Evolutionary conservation across 2,113 vertebrate genomes (phyloP).

Genomic region (Thymallus thymallus): DNA sequence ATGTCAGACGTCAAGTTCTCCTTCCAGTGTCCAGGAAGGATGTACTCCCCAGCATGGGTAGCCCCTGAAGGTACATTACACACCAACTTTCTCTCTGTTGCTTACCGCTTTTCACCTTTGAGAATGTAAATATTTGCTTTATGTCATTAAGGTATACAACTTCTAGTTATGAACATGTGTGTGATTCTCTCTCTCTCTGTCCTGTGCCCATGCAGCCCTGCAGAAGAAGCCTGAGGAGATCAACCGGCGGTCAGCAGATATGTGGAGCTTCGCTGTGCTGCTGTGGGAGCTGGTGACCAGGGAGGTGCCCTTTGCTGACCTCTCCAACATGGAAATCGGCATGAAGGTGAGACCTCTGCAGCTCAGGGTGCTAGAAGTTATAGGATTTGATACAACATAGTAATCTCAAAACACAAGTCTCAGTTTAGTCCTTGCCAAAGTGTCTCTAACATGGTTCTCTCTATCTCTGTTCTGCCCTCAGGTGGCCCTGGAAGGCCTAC

Average conservation of each 20-base stretch:
- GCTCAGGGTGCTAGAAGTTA: background rate
- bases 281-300: constrained; percentile 97
- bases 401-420: background rate
- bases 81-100: constrained; percentile 1
- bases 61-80: constrained; percentile 88
- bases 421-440: background rate
- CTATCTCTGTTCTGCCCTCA: constrained; percentile 39
- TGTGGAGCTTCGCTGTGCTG: constrained; percentile 97
- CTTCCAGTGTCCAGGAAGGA: constrained; percentile 95
- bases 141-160: no score
- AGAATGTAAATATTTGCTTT: no score
- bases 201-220: constrained; percentile 73
- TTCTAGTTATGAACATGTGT: no score
- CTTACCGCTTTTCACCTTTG: no score
- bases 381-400: background rate
- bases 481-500: constrained; percentile 89
- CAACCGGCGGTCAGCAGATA: constrained; percentile 93
- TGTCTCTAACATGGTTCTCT: background rate
- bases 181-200: background rate
- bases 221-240: constrained; percentile 98
- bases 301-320: constrained; percentile 93
- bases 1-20: constrained; percentile 98
- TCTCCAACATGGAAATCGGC: constrained; percentile 99
- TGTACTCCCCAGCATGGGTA: constrained; percentile 97
- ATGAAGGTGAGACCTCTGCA: constrained; percentile 83